phyloP scores from a whole-genome alignment of 2,797 vertebrate species.

The Hirundo rustica region DNA sequence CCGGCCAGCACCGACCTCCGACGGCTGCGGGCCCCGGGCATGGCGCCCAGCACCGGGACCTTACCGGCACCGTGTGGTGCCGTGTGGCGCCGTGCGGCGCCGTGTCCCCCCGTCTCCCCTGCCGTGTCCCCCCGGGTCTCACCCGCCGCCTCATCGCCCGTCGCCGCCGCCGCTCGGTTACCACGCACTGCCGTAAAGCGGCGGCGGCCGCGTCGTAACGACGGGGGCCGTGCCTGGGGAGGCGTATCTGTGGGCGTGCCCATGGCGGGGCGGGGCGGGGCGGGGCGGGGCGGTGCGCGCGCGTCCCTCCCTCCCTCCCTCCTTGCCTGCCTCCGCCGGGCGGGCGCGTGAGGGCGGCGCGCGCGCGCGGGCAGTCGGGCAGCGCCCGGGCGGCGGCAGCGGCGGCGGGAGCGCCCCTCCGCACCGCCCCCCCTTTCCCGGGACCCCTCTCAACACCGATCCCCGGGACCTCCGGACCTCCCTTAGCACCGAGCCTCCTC shows the following conservation, averaged over 20 bases:
- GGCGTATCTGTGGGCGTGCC: rapidly evolving
- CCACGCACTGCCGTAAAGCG: slow-evolving; percentile 32
- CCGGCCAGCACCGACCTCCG: background rate
- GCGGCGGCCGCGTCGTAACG: background rate
- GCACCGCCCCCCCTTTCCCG: too few relatives aligned
- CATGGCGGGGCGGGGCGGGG: background rate
- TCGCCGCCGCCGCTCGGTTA: background rate
- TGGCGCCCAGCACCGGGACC: too few relatives aligned
- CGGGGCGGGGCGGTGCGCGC: background rate
- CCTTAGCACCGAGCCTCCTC: too few relatives aligned
- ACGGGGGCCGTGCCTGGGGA: rapidly evolving
- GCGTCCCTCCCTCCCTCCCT: background rate
- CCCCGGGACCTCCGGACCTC: background rate
- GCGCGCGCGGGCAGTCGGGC: slow-evolving; percentile 4
- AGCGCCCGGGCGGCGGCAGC: background rate
- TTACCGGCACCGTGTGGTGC: rapidly evolving
- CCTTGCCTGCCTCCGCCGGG: background rate
- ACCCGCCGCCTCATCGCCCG: slow-evolving; percentile 1
- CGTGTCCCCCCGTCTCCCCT: background rate
- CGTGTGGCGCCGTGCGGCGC: background rate
- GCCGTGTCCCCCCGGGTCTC: background rate
- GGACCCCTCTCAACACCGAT: background rate
- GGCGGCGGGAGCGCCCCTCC: background rate
- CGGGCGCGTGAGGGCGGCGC: background rate
- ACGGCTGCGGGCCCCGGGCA: background rate